A percentile compares a stretch with the other conserved stretches of the same genome.
These are phyloP conservation scores for Echinometra lucunter DNA, from an alignment of 53 echinoderm and acorn worm species.

Conservation along the genomic window DNA sequence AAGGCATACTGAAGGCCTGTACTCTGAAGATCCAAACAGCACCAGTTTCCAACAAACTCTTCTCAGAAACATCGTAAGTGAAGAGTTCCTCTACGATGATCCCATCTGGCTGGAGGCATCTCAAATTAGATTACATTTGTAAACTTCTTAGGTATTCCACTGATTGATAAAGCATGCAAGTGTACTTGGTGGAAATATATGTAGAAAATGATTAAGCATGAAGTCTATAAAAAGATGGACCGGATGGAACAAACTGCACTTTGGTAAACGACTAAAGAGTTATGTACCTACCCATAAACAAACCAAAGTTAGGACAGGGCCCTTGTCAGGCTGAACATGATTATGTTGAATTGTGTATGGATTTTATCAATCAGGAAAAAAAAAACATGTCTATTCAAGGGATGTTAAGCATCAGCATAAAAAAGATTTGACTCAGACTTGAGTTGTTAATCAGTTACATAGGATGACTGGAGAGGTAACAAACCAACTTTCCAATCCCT, in stretches of 20 bases:
- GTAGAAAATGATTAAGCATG: neutral
- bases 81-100: neutral
- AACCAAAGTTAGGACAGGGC: neutral
- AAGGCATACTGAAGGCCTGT: neutral
- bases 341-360: too few species aligned
- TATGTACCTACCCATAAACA: neutral
- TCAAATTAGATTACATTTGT: constrained; percentile 48
- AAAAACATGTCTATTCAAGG: too few species aligned
- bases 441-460: too few species aligned
- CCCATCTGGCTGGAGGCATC: constrained; percentile 8
- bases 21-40: neutral
- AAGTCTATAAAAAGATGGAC: constrained; percentile 17
- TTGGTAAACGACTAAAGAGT: neutral
- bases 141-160: constrained; percentile 29
- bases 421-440: too few species aligned
- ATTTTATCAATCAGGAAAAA: too few species aligned
- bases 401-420: too few species aligned
- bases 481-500: too few species aligned
- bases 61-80: neutral
- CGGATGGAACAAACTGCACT: neutral
- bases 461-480: too few species aligned
- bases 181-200: neutral
- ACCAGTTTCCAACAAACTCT: neutral
- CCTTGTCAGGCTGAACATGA: too few species aligned
- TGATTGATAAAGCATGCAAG: constrained; percentile 20